These are phyloP conservation scores for Asteroscopus sphinx DNA, from an alignment of 2,888 invertebrate species.

Conservation along the genomic window DNA sequence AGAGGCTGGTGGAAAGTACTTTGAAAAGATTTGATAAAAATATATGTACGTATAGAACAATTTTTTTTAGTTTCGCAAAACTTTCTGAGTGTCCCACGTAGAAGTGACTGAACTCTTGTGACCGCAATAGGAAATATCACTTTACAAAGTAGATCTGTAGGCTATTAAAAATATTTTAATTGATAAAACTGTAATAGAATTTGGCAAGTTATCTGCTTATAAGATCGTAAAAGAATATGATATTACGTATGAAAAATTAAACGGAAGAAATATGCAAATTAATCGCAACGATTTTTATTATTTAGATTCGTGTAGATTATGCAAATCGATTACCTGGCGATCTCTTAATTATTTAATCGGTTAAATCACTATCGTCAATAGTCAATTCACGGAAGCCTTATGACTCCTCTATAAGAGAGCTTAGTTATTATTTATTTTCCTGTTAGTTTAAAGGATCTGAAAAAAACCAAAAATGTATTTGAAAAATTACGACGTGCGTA, in stretches of 20 bases:
- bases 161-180: slow-evolving; percentile 15
- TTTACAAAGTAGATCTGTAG: slow-evolving; percentile 12
- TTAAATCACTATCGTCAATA: too few species aligned
- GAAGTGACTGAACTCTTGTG: slow-evolving; percentile 38
- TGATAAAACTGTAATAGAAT: slow-evolving; percentile 11
- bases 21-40: too few species aligned
- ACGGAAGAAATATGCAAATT: slow-evolving; percentile 14
- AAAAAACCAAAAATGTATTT: background rate
- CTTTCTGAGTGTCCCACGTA: too few species aligned
- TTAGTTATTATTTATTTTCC: background rate
- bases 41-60: too few species aligned
- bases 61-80: too few species aligned
- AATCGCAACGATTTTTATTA: slow-evolving; percentile 9
- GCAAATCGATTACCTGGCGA: slow-evolving; percentile 23
- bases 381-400: too few species aligned
- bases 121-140: slow-evolving; percentile 19
- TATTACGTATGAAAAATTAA: slow-evolving; percentile 15
- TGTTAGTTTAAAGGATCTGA: too few species aligned
- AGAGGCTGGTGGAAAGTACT: too few species aligned
- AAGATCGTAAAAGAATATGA: slow-evolving; percentile 3
- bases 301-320: slow-evolving; percentile 20
- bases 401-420: too few species aligned
- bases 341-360: too few species aligned
- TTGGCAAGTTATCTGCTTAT: slow-evolving; percentile 5
- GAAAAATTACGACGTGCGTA: too few species aligned